phyloP scores from a whole-genome alignment of 2,797 vertebrate species.

The Valencia hispanica region DNA sequence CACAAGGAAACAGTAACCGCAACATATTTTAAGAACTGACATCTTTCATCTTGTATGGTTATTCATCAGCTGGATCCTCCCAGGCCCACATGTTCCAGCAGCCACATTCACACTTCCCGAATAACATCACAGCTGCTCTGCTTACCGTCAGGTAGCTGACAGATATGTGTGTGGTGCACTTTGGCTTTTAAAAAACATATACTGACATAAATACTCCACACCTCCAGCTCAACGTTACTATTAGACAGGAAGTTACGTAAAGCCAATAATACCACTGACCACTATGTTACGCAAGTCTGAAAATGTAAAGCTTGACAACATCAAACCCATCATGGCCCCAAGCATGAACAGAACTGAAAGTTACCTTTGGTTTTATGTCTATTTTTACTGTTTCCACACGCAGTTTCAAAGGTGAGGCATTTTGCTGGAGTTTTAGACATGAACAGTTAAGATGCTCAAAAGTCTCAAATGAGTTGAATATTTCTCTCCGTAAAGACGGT shows the following conservation, averaged over 20 bases:
- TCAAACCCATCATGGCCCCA: not conserved
- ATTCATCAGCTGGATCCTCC: conserved; percentile 18
- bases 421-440: conserved; percentile 54
- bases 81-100: conserved; percentile 15
- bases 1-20: conserved; percentile 6
- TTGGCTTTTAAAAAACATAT: not conserved
- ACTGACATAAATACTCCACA: not conserved
- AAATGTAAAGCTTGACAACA: not conserved
- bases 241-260: not conserved
- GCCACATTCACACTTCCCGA: conserved; percentile 33
- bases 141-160: conserved; percentile 6
- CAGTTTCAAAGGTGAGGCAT: conserved; percentile 21
- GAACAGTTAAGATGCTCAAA: not conserved
- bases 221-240: not conserved
- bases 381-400: not conserved
- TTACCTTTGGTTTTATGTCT: not conserved
- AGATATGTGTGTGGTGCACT: not conserved
- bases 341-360: conserved; percentile 44
- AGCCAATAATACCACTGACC: not conserved
- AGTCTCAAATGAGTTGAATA: conserved; percentile 33
- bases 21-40: conserved; percentile 12
- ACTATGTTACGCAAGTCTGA: conserved; percentile 23
- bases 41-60: conserved; percentile 3
- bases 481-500: conserved; percentile 20
- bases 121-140: not conserved